phyloP scores from a whole-genome alignment of 2,113 vertebrate species.

The Dendropsophus ebraccatus region DNA sequence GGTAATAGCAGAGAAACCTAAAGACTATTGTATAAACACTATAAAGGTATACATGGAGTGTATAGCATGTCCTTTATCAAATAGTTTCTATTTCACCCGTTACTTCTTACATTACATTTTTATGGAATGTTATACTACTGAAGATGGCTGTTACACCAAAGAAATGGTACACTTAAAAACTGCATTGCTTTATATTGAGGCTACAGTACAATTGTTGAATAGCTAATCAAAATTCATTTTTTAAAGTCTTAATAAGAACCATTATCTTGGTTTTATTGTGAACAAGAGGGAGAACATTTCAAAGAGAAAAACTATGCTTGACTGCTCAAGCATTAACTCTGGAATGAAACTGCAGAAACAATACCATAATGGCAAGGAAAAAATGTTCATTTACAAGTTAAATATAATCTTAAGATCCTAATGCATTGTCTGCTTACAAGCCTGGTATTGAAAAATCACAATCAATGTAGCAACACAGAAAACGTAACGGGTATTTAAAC shows the following conservation, averaged over 20 bases:
- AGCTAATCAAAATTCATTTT: conserved; percentile 47
- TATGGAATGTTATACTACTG: conserved; percentile 7
- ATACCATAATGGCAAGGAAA: conserved; percentile 14
- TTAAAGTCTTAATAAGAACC: conserved; percentile 41
- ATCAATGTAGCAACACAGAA: conserved; percentile 28
- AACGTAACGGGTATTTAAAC: conserved; percentile 13
- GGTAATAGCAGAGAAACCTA: too few species aligned
- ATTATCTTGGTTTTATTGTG: conserved; percentile 54
- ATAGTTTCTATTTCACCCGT: background rate
- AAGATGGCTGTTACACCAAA: background rate
- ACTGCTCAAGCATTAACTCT: conserved; percentile 42
- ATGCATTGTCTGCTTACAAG: conserved; percentile 16
- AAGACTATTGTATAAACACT: too few species aligned
- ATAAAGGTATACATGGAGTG: too few species aligned
- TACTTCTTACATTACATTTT: background rate
- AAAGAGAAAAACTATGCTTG: conserved; percentile 49
- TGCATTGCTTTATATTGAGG: background rate
- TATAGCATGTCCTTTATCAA: too few species aligned
- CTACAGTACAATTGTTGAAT: background rate
- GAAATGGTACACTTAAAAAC: background rate
- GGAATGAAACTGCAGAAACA: conserved; percentile 40
- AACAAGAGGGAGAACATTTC: conserved; percentile 50
- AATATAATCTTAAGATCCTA: conserved; percentile 35
- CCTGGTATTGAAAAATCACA: background rate
- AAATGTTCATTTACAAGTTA: conserved; percentile 45